Conservation (phyloP, 2,113 vertebrate species). For the Paratilapia polleni region DNA sequence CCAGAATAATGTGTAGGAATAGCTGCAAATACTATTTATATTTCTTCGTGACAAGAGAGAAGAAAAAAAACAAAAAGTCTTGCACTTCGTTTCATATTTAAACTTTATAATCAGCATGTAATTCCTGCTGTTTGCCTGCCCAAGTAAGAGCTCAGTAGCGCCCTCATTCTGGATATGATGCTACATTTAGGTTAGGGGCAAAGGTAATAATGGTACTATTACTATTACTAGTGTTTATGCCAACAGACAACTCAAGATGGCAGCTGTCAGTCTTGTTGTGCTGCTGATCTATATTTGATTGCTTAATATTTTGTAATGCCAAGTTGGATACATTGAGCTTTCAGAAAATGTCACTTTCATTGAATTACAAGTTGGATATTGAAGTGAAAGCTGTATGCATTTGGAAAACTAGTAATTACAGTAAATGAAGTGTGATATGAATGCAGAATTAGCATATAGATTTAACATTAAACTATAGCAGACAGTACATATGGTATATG, state of each 20-base stretch:
- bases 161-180: neutral
- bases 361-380: neutral
- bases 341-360: neutral
- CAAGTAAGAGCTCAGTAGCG: neutral
- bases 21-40: neutral
- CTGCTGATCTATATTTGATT: neutral
- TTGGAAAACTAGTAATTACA: neutral
- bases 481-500: neutral
- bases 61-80: neutral
- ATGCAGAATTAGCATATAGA: neutral
- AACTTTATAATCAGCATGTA: neutral
- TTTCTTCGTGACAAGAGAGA: neutral
- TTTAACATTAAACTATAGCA: neutral
- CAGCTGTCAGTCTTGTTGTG: neutral
- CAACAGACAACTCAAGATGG: neutral
- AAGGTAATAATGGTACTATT: neutral
- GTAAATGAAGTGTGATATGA: neutral
- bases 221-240: neutral
- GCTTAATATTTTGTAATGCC: neutral
- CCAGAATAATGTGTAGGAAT: neutral
- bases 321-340: neutral
- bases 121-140: neutral
- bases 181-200: neutral
- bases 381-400: neutral
- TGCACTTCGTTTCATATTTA: neutral